These are phyloP conservation scores for Pandemis heparana DNA, from an alignment of 2,888 invertebrate species.

Conservation along the genomic window DNA sequence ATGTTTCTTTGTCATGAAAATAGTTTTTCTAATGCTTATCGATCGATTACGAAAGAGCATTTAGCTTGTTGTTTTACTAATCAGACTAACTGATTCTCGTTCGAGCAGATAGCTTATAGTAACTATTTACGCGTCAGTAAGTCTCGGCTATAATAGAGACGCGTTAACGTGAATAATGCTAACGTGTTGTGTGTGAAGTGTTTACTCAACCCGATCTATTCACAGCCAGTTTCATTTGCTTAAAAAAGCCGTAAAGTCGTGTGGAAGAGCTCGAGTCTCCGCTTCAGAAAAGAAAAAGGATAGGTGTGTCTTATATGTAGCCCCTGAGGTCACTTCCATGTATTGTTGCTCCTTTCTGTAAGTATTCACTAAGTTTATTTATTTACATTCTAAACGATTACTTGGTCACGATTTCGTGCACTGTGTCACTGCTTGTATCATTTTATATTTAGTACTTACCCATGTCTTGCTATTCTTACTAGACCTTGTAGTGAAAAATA, in stretches of 20 bases:
- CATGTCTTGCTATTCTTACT: background rate
- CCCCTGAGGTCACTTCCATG: conserved; percentile 77
- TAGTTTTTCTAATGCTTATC: conserved; percentile 77
- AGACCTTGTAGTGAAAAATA: background rate
- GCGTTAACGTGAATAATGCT: conserved; percentile 49
- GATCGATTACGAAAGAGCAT: conserved; percentile 84
- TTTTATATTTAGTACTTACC: conserved; percentile 1
- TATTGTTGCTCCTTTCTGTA: conserved; percentile 85
- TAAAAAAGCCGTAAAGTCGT: conserved; percentile 54
- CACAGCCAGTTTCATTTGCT: conserved; percentile 55
- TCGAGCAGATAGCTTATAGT: conserved; percentile 47
- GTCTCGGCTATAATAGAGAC: conserved; percentile 42
- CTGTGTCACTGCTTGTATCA: conserved; percentile 8
- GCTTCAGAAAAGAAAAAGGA: conserved; percentile 62
- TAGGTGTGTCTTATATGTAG: conserved; percentile 56
- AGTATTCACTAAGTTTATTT: conserved; percentile 59
- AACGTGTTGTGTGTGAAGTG: conserved; percentile 60
- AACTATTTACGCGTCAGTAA: conserved; percentile 49
- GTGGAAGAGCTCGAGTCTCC: conserved; percentile 51
- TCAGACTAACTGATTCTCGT: conserved; percentile 45
- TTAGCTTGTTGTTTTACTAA: conserved; percentile 61
- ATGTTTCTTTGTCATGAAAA: conserved; percentile 79
- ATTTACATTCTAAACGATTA: conserved; percentile 30
- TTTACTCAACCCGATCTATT: conserved; percentile 60
- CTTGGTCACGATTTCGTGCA: conserved; percentile 13